Conservation (phyloP, 2,888 invertebrate species). For the Drosophila fungiperda region DNA sequence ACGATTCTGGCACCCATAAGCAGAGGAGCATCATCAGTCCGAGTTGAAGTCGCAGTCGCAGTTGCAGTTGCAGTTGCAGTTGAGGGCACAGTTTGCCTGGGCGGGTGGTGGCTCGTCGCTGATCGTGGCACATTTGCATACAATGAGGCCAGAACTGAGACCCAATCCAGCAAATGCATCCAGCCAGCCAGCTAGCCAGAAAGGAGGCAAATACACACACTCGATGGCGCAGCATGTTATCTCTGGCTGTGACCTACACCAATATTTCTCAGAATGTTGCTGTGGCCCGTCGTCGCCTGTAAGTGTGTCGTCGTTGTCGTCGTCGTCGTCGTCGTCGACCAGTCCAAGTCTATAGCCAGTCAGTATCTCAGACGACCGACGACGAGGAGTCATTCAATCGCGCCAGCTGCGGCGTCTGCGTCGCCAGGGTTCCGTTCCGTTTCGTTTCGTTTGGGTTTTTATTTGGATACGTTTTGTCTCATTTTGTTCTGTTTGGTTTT, state of each 20-base stretch:
- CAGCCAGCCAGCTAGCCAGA: slow-evolving; percentile 3
- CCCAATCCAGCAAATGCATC: slow-evolving; percentile 37
- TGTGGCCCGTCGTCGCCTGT: slow-evolving; percentile 75
- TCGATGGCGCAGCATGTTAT: slow-evolving; percentile 84
- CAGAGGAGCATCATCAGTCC: slow-evolving; percentile 33
- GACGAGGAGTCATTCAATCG: slow-evolving; percentile 79
- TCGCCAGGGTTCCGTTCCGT: slow-evolving; percentile 60
- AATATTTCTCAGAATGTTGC: slow-evolving; percentile 85
- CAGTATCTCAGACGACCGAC: slow-evolving; percentile 76
- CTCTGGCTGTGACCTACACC: slow-evolving; percentile 86
- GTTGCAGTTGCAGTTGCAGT: slow-evolving; percentile 39
- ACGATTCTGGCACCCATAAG: slow-evolving; percentile 79
- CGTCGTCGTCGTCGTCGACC: slow-evolving; percentile 47
- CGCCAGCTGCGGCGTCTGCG: slow-evolving; percentile 78
- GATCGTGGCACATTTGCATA: slow-evolving; percentile 85
- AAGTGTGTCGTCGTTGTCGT: slow-evolving; percentile 73
- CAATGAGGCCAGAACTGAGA: slow-evolving; percentile 83
- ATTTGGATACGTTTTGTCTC: slow-evolving; percentile 51
- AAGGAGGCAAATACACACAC: slow-evolving; percentile 23
- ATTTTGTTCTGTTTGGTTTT: slow-evolving; percentile 41
- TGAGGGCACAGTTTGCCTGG: slow-evolving; percentile 54
- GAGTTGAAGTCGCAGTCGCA: slow-evolving; percentile 30
- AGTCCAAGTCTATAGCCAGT: slow-evolving; percentile 66
- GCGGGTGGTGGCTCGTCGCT: slow-evolving; percentile 73
- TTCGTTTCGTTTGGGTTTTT: slow-evolving; percentile 51